Base-by-base conservation (phyloP, 2,113 vertebrate genomes). In the Chelonoidis abingdonii region DNA sequence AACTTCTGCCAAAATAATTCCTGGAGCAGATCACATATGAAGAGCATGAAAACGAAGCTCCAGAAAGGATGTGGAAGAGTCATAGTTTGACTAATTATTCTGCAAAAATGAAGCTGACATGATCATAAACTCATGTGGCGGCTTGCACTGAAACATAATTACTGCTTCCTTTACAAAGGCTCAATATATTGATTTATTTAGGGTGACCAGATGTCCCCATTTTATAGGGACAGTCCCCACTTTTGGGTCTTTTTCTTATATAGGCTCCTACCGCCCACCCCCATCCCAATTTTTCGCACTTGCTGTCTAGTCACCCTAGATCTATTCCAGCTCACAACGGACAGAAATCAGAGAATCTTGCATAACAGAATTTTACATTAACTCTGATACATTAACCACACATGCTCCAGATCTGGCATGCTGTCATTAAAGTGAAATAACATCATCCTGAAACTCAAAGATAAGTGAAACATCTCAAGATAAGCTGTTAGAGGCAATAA, bases 11-110 rank as follows among this genome's bases (percentile, higher is more conserved):
- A 16, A 19, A 69, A 69, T 69, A 69, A 69, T 69, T n/a, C 6
- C 31, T n/a, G 9, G 62, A n/a, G 35, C 65, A 59, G 81, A 91
- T 93, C 50, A 89, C 89, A 95, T 90, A 88, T 94, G 92, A 75
- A 75, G 94, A 85, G 79, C 79, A 93, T 82, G 91, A 93, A 96
- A 97, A 94, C 65, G 91, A 94, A 94, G 83, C 49, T 92, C 84
- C 25, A 83, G 88, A 95, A 93, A 97, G 89, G 88, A 93, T 88
- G 80, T 83, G 89, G 86, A 96, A 88, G 81, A 92, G 84, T 93
- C 88, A 83, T 84, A 57, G 62, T 38, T 88, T 90, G 88, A 94
- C 92, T 94, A 91, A 94, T 91, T 96, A 93, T 93, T 97, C 90
- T 54, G 79, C 52, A 89, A 72, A 97, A 94, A 94, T 91, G 83